Evolutionary conservation across 2,113 vertebrate genomes (phyloP).

Genomic region (Phoxinus phoxinus): DNA sequence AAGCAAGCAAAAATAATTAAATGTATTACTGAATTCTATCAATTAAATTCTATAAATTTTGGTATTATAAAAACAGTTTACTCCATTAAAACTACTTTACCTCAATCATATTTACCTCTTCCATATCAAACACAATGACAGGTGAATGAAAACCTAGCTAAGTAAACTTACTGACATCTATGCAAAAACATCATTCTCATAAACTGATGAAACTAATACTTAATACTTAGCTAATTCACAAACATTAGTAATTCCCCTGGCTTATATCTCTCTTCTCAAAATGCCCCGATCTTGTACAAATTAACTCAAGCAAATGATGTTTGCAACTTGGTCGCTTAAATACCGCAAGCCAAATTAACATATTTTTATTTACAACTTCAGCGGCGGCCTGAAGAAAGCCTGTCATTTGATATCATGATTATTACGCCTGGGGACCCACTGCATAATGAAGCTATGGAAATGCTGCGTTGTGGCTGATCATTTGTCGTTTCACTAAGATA

Average conservation of each 20-base stretch:
- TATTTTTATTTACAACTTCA: constrained; percentile 55
- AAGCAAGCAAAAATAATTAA: background rate
- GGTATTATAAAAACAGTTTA: background rate
- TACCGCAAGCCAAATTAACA: constrained; percentile 42
- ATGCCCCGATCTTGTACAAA: constrained; percentile 16
- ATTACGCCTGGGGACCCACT: constrained; percentile 13
- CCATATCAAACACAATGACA: background rate
- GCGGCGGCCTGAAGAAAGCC: background rate
- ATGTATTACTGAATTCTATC: background rate
- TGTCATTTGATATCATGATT: constrained; percentile 51
- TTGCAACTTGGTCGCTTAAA: constrained; percentile 44
- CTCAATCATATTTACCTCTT: background rate
- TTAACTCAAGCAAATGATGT: constrained; percentile 43
- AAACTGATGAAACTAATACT: background rate
- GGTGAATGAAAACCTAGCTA: background rate
- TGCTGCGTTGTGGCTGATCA: constrained; percentile 22
- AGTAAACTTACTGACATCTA: background rate
- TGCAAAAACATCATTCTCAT: background rate
- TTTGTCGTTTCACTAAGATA: constrained; percentile 35
- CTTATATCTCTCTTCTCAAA: constrained; percentile 5
- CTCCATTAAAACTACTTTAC: background rate
- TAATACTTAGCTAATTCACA: background rate
- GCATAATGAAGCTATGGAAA: constrained; percentile 44
- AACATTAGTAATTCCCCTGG: background rate
- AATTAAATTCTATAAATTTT: background rate